phyloP scores from a whole-genome alignment of 2,113 vertebrate genomes.

The Toxostoma redivivum region DNA sequence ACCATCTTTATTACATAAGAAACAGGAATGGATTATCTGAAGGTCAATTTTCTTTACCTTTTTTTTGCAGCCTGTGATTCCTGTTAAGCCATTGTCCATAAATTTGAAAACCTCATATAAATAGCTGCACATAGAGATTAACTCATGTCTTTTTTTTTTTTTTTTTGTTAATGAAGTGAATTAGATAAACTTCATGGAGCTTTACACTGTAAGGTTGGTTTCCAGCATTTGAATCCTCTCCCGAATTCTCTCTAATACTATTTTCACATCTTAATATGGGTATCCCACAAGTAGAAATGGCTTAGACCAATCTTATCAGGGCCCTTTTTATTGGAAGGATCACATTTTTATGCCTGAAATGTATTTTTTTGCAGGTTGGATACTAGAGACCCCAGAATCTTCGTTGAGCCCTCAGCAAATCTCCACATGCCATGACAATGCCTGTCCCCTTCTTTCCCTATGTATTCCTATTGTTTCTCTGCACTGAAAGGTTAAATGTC shows the following conservation, averaged over 20 bases:
- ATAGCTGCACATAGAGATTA: background rate
- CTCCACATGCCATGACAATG: background rate
- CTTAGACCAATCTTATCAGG: background rate
- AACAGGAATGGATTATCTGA: background rate
- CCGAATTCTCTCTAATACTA: background rate
- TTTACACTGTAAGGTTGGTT: background rate
- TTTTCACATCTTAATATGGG: background rate
- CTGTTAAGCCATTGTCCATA: background rate
- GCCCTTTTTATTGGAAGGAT: background rate
- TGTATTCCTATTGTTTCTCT: background rate
- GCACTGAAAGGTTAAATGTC: background rate
- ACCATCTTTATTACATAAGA: background rate
- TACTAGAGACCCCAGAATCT: background rate
- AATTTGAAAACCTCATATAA: background rate
- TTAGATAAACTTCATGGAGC: background rate
- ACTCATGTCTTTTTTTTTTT: background rate
- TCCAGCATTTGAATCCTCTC: background rate
- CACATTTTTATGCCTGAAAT: background rate
- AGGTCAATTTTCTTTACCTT: background rate
- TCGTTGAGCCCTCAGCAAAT: background rate
- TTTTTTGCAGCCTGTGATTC: background rate
- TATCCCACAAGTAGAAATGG: background rate
- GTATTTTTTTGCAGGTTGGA: background rate
- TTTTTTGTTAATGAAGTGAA: background rate
- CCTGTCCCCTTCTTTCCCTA: background rate